Conservation (phyloP, 2,797 vertebrate genomes). For the Tympanoctomys barrerae region DNA sequence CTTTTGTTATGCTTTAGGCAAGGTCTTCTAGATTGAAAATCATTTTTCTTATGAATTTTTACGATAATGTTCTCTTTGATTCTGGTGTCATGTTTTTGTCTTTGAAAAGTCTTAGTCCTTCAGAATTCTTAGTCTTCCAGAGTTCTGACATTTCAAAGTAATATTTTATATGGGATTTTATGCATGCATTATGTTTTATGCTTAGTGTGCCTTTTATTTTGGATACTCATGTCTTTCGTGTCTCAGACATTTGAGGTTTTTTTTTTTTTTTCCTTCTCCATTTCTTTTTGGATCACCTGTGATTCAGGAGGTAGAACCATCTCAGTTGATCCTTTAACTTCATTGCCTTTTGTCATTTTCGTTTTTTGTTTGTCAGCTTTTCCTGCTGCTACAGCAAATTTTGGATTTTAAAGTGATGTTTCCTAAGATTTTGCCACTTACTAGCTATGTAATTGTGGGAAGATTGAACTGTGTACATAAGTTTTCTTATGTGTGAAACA, state of each 20-base stretch:
- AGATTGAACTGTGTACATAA: slow-evolving; percentile 60
- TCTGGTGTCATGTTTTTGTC: slow-evolving; percentile 36
- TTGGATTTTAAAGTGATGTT: slow-evolving; percentile 46
- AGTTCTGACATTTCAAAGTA: slow-evolving; percentile 53
- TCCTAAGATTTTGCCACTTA: slow-evolving; percentile 49
- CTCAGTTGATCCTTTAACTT: slow-evolving; percentile 49
- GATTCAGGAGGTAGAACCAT: slow-evolving; percentile 24
- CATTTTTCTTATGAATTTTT: slow-evolving; percentile 63
- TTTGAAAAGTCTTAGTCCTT: slow-evolving; percentile 60
- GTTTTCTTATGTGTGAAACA: slow-evolving; percentile 59
- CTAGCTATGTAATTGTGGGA: slow-evolving; percentile 5
- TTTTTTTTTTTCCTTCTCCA: background rate
- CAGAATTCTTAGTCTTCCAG: slow-evolving; percentile 26
- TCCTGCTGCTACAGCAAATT: background rate
- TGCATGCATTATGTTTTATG: background rate
- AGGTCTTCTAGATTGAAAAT: slow-evolving; percentile 23
- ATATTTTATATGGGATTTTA: background rate
- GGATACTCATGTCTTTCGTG: background rate
- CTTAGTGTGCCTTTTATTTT: slow-evolving; percentile 13
- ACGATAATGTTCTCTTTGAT: background rate
- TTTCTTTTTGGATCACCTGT: slow-evolving; percentile 38
- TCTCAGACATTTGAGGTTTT: slow-evolving; percentile 11
- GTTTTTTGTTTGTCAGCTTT: slow-evolving; percentile 55
- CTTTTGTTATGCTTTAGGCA: slow-evolving; percentile 35
- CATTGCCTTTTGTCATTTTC: slow-evolving; percentile 15